Evolutionary conservation across 2,797 vertebrate species (phyloP), one percentile per base, ranked within the genome.

Genomic region (Phaenicophaeus curvirostris): DNA sequence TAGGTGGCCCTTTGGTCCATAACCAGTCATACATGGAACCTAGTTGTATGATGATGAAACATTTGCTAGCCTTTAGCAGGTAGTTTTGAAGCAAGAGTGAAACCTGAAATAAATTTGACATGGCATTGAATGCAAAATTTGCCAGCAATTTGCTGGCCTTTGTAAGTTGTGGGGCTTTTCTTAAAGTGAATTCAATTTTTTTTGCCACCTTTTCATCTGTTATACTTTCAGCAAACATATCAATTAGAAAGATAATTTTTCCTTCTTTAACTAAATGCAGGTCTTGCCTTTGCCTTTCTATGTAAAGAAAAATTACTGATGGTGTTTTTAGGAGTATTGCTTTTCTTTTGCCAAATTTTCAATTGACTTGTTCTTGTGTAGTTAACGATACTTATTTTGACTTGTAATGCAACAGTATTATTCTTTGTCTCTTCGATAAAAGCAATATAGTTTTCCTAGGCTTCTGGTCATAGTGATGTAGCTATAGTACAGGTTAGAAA

Each of bases 281-380:
- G 13, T 66, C 53, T 75, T 86, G 27, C 23, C 35, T 85, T 74
- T 65, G 27, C 28, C 74, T 23, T 72, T 81, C 30, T 67, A 5
- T 73, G 23, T 66, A 53, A 87, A 85, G 42, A 59, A 94, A 62
- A 91, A 51, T 12, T 85, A 31, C 20, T 58, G 39, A 39, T 33
- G 5, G 5, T 37, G 4, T 41, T 81, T 82, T 78, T 25, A 63
- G 48, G 19, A 85, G 6, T 37, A n/a, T 66, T 85, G 25, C 28
- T 11, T 66, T 75, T 58, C 10, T 57, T 75, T 81, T 69, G 6
- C 3, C 18, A 33, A 5, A 7, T 77, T 83, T 89, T 89, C 35
- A 39, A 9, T 12, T 50, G 11, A 28, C 12, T 80, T 88, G 41
- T 76, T 85, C 15, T 85, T 50, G 4, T 63, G 27, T 50, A 59